Evolutionary conservation across 2,113 vertebrate genomes (phyloP), one percentile per base, ranked within the genome.

Genomic region (Prochilodus magdalenae): DNA sequence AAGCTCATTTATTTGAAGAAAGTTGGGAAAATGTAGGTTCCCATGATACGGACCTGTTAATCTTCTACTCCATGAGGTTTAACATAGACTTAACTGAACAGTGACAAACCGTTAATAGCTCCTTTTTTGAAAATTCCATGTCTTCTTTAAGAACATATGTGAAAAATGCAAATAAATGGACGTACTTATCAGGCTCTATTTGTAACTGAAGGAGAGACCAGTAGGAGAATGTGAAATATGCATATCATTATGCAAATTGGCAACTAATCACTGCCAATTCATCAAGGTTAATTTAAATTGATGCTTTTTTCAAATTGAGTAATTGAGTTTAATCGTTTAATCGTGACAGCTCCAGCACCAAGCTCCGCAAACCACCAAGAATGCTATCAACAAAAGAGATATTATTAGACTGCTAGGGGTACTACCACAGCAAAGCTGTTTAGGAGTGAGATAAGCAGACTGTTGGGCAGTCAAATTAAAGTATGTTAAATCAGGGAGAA

Each of bases 401-500:
- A 20, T 44, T 40, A 70, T 47, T 22, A 29, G 24, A 78, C 11
- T n/a, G 8, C 3, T 13, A 29, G 26, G 12, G 36, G 3, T 62
- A 30, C 36, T 44, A 30, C 40, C 5, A 20, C n/a, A 67, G 14
- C 24, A 29, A 67, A 72, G 40, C 24, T 30, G 11, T 81, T 53
- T 24, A 74, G 1, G 33, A 66, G 14, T 66, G 70, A 63, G 36
- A 65, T 81, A 24, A 75, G 67, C 33, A 79, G 18, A 60, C 47
- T 81, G 27, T 10, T 27, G n/a, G 72, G 55, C 51, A 40, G 47
- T 30, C 59, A 57, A 66, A 74, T 75, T 81, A 20, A 66, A 66
- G 51, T 29, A 8, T 55, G 71, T 29, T 74, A 55, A 74, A 81
- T 67, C 66, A 24, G 66, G 36, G 66, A 60, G 66, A 75, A 81